Evolutionary conservation across 2,113 vertebrate species (phyloP), one percentile per base, ranked within the genome.

Genomic region (Scalopus aquaticus): DNA sequence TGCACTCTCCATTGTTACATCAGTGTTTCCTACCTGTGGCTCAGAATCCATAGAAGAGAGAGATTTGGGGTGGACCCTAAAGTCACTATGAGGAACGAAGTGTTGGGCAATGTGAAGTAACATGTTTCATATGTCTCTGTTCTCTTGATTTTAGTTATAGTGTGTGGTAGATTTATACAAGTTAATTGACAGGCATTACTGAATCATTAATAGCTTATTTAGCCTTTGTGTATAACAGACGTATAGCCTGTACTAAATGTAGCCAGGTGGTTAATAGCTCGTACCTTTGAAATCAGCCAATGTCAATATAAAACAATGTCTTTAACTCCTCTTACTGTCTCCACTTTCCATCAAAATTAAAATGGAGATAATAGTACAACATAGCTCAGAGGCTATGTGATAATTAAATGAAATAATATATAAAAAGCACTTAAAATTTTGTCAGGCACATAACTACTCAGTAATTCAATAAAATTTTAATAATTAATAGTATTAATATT

Each of bases 221-320:
- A 72, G 44, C 69, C 26, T 93, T 89, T 83, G 69, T 56, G 17
- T 78, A 42, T 22, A 88, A 81, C 96, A 35, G 74, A 77, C 67
- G 77, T 81, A 74, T 19, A 88, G 37, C 28, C 42, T 51, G 56
- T 72, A 76, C 28, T 58, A 72, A 39, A 37, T 22, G 5, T 81
- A 79, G 44, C 35, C 85, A n/a, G 44, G 7, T 5, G 0, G 10
- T 46, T 74, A 46, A 9, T 72, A 82, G 56, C 17, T 4, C 46
- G 46, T 90, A 22, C 51, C 65, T 92, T 30, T 82, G n/a, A 87
- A 76, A 58, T 93, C 37, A 37, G 19, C 37, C 67, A 49, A 2
- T 69, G 79, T 51, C 69, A 42, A 60, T 37, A 24, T 70, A 49
- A 74, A 73, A 32, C 42, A 58, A 37, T 3, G 62, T 91, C 20